Conservation (phyloP, 2,888 invertebrate species). For the Lumbricus terrestris region DNA sequence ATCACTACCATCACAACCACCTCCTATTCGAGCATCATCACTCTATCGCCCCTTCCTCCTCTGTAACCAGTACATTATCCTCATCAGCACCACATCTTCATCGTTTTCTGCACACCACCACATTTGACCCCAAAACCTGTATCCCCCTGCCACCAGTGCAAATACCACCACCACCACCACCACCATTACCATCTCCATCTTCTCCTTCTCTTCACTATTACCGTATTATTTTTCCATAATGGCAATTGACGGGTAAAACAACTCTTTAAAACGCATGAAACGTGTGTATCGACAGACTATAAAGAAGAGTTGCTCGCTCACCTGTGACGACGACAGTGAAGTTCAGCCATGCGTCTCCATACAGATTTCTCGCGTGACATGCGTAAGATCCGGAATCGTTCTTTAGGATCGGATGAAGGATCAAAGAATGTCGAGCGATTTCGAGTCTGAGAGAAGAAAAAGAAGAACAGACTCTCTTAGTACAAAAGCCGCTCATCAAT, state of each 20-base stretch:
- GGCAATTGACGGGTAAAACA: not conserved
- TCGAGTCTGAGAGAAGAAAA: not conserved
- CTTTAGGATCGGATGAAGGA: not conserved
- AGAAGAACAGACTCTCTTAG: not conserved
- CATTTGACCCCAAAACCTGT: too few relatives aligned
- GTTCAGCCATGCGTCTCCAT: not conserved
- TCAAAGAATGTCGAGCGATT: not conserved
- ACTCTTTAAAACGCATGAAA: not conserved
- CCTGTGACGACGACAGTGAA: not conserved
- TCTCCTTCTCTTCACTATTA: not conserved
- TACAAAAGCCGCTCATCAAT: not conserved
- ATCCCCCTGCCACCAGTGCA: too few relatives aligned
- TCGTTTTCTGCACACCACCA: too few relatives aligned
- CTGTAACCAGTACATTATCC: too few relatives aligned
- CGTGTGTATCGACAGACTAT: too few relatives aligned
- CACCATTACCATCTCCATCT: too few relatives aligned
- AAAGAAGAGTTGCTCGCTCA: too few relatives aligned
- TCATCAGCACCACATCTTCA: too few relatives aligned
- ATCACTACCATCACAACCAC: not conserved
- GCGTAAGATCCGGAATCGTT: not conserved
- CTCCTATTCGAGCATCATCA: not conserved
- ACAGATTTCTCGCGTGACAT: not conserved
- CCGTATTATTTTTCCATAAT: too few relatives aligned
- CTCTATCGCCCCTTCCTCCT: too few relatives aligned
- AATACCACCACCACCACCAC: too few relatives aligned